Conservation (phyloP, 2,888 invertebrate species). For the Polietes domitor region DNA sequence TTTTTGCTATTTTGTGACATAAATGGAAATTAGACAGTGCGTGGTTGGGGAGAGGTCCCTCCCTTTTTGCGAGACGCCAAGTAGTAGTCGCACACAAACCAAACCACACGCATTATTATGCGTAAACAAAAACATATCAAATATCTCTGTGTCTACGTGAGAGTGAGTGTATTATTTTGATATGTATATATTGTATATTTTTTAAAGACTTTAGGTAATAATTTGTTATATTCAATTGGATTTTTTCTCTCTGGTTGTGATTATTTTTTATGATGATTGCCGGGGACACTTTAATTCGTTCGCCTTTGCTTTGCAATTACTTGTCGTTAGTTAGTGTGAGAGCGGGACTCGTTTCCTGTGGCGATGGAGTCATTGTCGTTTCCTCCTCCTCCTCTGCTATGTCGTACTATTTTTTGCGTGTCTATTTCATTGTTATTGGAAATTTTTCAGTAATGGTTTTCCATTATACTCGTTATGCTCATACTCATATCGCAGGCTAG, state of each 20-base stretch:
- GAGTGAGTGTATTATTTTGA: not conserved
- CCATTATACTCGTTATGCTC: too few species aligned
- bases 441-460: not conserved
- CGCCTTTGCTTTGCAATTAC: not conserved
- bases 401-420: not conserved
- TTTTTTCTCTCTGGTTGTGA: not conserved
- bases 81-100: not conserved
- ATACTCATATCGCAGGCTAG: not conserved
- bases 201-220: not conserved
- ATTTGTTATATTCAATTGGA: not conserved
- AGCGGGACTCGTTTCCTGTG: not conserved
- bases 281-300: not conserved
- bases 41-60: not conserved
- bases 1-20: not conserved
- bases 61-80: conserved; percentile 5
- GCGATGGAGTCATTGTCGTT: not conserved
- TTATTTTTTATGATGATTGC: conserved; percentile 26
- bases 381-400: not conserved
- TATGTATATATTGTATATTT: not conserved
- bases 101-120: not conserved
- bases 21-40: conserved; percentile 13
- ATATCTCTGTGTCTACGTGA: not conserved
- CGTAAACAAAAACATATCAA: not conserved
- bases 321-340: not conserved
- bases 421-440: conserved; percentile 20